These are phyloP conservation scores for Parelbella ahira DNA, from an alignment of 2,888 invertebrate species.

Conservation along the genomic window DNA sequence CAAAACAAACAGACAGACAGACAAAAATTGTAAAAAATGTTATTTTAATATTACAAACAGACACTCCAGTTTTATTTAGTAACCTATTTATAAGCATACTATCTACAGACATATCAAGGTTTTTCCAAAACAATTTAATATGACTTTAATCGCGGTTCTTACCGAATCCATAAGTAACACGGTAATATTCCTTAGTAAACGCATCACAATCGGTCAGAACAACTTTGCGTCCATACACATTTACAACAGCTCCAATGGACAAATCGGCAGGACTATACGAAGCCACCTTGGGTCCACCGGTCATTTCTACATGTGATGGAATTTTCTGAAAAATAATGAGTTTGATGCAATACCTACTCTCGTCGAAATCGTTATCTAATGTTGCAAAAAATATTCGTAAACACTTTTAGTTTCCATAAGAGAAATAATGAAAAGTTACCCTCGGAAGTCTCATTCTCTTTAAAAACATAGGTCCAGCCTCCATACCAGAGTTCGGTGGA, in stretches of 20 bases:
- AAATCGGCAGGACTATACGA: constrained; percentile 87
- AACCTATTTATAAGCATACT: no score
- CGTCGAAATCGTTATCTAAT: no score
- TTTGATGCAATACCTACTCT: no score
- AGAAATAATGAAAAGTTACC: constrained; percentile 54
- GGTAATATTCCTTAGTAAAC: constrained; percentile 92
- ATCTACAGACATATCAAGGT: no score
- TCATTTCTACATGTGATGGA: constrained; percentile 61
- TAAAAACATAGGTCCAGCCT: constrained; percentile 86
- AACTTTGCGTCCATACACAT: constrained; percentile 90
- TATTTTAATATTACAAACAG: no score
- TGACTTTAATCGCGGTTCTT: background rate
- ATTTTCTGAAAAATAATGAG: constrained; percentile 50
- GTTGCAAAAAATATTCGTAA: no score
- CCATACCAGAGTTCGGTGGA: constrained; percentile 84
- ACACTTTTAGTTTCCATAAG: no score
- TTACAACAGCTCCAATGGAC: constrained; percentile 89
- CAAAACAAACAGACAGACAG: no score
- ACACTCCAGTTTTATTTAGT: no score
- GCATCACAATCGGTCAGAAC: constrained; percentile 91
- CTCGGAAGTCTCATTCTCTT: constrained; percentile 89
- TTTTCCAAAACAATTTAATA: no score
- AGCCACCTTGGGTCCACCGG: constrained; percentile 56
- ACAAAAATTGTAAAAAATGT: no score
- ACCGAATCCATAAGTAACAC: constrained; percentile 82